Percentiles rank a stretch among this genome's conserved stretches.
Conservation (phyloP, 2,888 invertebrate species). For the Diaprepes abbreviatus region DNA sequence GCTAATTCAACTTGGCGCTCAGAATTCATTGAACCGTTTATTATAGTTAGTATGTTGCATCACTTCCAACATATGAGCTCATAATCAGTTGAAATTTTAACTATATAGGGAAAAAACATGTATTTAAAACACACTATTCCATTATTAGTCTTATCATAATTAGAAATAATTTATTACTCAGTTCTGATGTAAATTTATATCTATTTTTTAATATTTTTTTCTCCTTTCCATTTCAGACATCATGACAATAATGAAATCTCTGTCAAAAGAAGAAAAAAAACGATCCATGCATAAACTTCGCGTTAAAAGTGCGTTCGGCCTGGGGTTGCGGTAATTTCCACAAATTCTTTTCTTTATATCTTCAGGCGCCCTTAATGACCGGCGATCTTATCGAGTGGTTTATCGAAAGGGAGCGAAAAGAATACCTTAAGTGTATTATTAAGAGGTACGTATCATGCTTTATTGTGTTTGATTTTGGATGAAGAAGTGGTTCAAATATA, state of each 20-base stretch:
- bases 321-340: conserved; percentile 95
- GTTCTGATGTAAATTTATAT: too few species aligned
- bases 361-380: conserved; percentile 92
- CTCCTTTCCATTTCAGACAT: conserved; percentile 79
- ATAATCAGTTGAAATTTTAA: too few species aligned
- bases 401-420: conserved; percentile 93
- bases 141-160: too few species aligned
- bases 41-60: too few species aligned
- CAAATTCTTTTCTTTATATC: conserved; percentile 92
- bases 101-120: too few species aligned
- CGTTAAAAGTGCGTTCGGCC: conserved; percentile 89
- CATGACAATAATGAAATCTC: conserved; percentile 88
- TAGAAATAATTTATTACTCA: too few species aligned
- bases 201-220: too few species aligned
- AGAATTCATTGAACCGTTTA: too few species aligned
- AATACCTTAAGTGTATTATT: conserved; percentile 91
- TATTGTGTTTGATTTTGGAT: conserved; percentile 19
- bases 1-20: too few species aligned
- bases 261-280: conserved; percentile 83
- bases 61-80: too few species aligned
- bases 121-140: too few species aligned
- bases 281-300: conserved; percentile 87
- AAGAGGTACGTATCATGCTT: conserved; percentile 93
- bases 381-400: conserved; percentile 99
- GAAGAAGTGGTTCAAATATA: conserved; percentile 7